Evolutionary conservation across 2,113 vertebrate genomes (phyloP), one percentile per base, ranked within the genome.

Genomic region (Lathamus discolor): DNA sequence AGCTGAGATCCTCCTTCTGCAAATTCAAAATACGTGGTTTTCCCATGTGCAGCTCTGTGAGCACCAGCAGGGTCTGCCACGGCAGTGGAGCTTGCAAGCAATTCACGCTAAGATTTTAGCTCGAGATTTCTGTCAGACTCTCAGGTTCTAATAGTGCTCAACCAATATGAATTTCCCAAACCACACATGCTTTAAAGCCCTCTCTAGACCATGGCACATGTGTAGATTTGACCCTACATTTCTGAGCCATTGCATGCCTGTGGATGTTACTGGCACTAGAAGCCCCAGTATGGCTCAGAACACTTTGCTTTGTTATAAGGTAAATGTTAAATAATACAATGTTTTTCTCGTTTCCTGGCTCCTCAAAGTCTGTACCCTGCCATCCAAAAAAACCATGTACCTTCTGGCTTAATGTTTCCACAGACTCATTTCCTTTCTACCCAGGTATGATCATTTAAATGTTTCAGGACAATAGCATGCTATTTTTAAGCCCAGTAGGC

Each of bases 1-100:
- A 74, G 35, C 29, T 66, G 44, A 86, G 29, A 25, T 77, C n/a
- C 13, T 29, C 37, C 10, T 76, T 64, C 77, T 72, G 54, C 61
- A 84, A 48, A 86, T 13, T 18, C 73, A 83, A 17, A 22, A 4
- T 13, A 6, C 17, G 3, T 51, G 62, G 3, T 49, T 83, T 86
- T 28, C 43, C 35, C 31, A 10, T 0, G 5, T 39, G 29, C 29
- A 39, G 23, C 61, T 78, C 33, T 39, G 66, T 35, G 18, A 72
- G 57, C n/a, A 33, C 8, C 48, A 63, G 54, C 2, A 0, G 37
- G 43, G 14, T 41, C 78, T 70, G 51, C 64, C 22, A 0, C 9
- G 31, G 61, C n/a, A 8, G 19, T 25, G 61, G 43, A 78, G 33
- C 46, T 84, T 9, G 2, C 24, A 20, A 43, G 28, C 5, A 59